Evolutionary conservation across 2,113 vertebrate species (phyloP).

Genomic region (Syngnathus scovelli): DNA sequence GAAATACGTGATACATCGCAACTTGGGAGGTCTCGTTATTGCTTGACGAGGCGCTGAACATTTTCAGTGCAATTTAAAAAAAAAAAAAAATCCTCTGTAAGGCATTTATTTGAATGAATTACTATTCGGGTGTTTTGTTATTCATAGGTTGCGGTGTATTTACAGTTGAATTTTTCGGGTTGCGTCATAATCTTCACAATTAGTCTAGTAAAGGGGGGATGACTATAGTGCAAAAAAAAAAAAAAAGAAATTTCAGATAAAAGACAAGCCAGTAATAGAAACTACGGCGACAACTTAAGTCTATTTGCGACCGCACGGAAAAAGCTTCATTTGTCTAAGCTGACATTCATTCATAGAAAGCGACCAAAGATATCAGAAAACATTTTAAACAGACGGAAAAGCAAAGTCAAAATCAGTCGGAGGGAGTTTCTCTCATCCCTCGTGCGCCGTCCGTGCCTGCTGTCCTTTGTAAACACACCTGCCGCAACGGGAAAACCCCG

Average conservation of each 20-base stretch:
- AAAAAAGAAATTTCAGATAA: conserved; percentile 19
- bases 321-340: conserved; percentile 21
- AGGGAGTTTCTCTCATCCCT: conserved; percentile 40
- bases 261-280: conserved; percentile 25
- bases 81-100: no score
- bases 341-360: conserved; percentile 24
- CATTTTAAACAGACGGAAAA: conserved; percentile 10
- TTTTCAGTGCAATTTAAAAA: no score
- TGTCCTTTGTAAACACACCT: conserved; percentile 44
- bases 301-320: conserved; percentile 11
- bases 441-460: background rate
- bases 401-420: conserved; percentile 30
- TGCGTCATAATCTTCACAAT: background rate
- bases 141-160: background rate
- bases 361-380: conserved; percentile 4
- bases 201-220: background rate
- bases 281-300: conserved; percentile 24
- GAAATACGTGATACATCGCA: background rate
- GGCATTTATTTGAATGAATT: no score
- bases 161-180: background rate
- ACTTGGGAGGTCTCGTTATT: no score
- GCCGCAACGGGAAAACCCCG: conserved; percentile 44
- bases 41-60: no score
- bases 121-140: background rate
- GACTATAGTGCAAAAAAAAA: conserved; percentile 33